Evolutionary conservation across 2,797 vertebrate genomes (phyloP).

Genomic region (Otolemur crassicaudatus): DNA sequence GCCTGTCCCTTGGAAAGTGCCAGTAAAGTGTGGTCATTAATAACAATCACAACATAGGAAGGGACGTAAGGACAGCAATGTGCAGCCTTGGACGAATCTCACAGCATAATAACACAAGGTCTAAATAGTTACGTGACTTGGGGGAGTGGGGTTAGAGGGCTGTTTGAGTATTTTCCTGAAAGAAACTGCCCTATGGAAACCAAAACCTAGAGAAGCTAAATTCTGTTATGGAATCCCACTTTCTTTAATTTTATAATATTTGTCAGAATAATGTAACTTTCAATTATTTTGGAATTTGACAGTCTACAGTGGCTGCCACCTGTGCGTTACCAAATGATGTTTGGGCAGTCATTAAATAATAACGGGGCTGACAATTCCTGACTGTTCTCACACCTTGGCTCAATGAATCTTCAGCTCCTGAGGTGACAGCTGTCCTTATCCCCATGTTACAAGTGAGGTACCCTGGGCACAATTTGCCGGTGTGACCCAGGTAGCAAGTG

Average conservation of each 20-base stretch:
- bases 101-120: neutral
- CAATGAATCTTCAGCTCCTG: neutral
- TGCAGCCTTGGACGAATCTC: neutral
- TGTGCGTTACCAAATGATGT: neutral
- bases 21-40: neutral
- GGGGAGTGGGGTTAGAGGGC: neutral
- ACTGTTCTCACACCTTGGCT: neutral
- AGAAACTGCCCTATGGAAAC: neutral
- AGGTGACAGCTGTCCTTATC: neutral
- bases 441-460: neutral
- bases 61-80: neutral
- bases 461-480: neutral
- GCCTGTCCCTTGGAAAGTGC: neutral
- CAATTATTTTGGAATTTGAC: neutral
- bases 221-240: neutral
- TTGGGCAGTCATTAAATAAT: neutral
- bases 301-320: neutral
- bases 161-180: neutral
- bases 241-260: neutral
- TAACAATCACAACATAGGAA: neutral
- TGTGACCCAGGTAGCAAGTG: neutral
- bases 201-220: neutral
- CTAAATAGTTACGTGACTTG: neutral
- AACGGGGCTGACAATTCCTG: neutral
- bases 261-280: neutral